Conservation (phyloP, 2,888 invertebrate species). For the Blera fallax region DNA sequence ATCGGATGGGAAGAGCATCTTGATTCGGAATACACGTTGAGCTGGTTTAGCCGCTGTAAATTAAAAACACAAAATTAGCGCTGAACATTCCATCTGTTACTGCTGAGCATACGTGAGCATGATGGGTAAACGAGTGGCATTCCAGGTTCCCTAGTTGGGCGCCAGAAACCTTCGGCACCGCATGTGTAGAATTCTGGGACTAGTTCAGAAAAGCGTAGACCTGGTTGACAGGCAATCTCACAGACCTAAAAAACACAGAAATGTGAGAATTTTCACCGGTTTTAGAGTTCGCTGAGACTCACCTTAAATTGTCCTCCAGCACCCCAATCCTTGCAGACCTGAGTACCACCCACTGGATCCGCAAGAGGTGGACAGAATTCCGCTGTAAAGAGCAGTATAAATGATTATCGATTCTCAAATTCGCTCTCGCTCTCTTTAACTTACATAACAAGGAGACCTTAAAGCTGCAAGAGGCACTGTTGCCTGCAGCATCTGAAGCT, state of each 20-base stretch:
- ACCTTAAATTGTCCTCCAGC: slow-evolving; percentile 96
- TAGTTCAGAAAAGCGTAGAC: slow-evolving; percentile 94
- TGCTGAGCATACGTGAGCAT: slow-evolving; percentile 88
- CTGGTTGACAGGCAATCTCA: slow-evolving; percentile 92
- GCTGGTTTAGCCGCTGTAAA: slow-evolving; percentile 91
- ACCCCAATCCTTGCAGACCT: slow-evolving; percentile 97
- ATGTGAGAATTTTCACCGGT: background rate
- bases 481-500: slow-evolving; percentile 96
- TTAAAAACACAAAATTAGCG: background rate
- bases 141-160: slow-evolving; percentile 91
- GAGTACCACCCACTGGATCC: slow-evolving; percentile 95
- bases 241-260: slow-evolving; percentile 86
- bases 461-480: slow-evolving; percentile 95
- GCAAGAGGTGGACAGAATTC: slow-evolving; percentile 95
- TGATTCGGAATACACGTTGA: slow-evolving; percentile 96
- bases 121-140: slow-evolving; percentile 94
- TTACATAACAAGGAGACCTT: slow-evolving; percentile 94
- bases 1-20: slow-evolving; percentile 97
- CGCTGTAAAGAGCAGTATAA: slow-evolving; percentile 82
- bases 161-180: slow-evolving; percentile 99
- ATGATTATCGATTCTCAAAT: background rate
- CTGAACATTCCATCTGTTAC: background rate
- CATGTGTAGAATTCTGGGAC: slow-evolving; percentile 99
- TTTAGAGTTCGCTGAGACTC: background rate
- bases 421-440: too few relatives aligned